Base-by-base conservation (phyloP, 2,888 invertebrate species). In the Sylvicola cinctus region DNA sequence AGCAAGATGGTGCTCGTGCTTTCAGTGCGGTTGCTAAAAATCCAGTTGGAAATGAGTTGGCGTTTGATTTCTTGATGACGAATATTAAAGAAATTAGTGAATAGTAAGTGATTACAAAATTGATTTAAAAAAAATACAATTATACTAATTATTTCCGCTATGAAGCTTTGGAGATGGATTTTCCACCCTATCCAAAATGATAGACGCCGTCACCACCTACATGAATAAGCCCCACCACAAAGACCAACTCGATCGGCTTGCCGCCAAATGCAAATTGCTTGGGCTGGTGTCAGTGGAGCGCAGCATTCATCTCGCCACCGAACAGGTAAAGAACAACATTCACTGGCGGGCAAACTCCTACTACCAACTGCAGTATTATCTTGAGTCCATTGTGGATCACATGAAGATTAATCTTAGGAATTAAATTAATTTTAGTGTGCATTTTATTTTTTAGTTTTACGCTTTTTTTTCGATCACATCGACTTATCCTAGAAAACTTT, bases 1-100 rank as follows among this genome's bases (percentile, higher is more conserved):
- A 68, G 41, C 71, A 72, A 48, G 72, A 74, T 46, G 69, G 70
- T 11, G 58, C 60, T 30, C 50, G 58, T 29, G 66, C 70, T 10
- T 70, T 72, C 42, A 49, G 53, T 35, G 56, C 68, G 1, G 68
- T 74, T 2, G 67, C 70, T 2, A 50, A 51, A 31, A 71, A 71
- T 50, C 58, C 61, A 17, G 53, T 65, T 40, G 73, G 73, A 16
- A 60, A 65, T 43, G 60, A 63, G 41, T 54, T 73, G 15, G 70
- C 71, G 2, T 70, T 70, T 43, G 66, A 68, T 45, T 70, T 66
- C 41, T 39, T 58, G 13, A 50, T 54, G 40, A 49, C 50, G 31
- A 57, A 58, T 38, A 57, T 58, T 16, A 51, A 56, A 40, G 50
- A 56, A 41, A 58, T 58, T 32, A 43, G 51, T 3, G 55, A 55